Conservation (phyloP, 2,797 vertebrate species). For the Denticeps clupeoides region DNA sequence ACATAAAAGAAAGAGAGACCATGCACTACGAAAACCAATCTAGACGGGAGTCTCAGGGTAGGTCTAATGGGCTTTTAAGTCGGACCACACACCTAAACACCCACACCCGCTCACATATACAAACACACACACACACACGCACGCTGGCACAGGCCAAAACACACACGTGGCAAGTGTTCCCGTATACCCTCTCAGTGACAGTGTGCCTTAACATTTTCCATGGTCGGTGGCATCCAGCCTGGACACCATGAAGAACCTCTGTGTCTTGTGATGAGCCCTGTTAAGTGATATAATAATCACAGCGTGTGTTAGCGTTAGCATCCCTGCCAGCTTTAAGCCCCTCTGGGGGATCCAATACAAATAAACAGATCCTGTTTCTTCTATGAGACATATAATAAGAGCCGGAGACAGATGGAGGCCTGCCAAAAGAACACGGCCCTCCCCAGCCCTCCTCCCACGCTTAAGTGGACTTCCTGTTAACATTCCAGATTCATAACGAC, state of each 20-base stretch:
- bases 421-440: slow-evolving; percentile 16
- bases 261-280: slow-evolving; percentile 50
- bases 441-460: slow-evolving; percentile 9
- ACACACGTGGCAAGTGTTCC: slow-evolving; percentile 29
- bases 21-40: slow-evolving; percentile 33
- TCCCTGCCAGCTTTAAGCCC: slow-evolving; percentile 24
- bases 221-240: slow-evolving; percentile 30
- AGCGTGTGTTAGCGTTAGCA: slow-evolving; percentile 33
- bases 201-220: slow-evolving; percentile 36
- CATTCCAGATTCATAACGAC: slow-evolving; percentile 42
- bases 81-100: slow-evolving; percentile 50
- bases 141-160: slow-evolving; percentile 31
- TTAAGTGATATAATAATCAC: slow-evolving; percentile 54
- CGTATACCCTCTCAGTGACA: slow-evolving; percentile 28
- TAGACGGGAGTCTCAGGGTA: slow-evolving; percentile 32
- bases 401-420: slow-evolving; percentile 14
- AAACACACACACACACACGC: slow-evolving; percentile 10
- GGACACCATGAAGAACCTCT: slow-evolving; percentile 41
- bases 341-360: slow-evolving; percentile 34
- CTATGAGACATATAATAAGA: slow-evolving; percentile 41
- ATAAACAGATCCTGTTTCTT: slow-evolving; percentile 54
- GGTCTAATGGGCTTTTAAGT: slow-evolving; percentile 29
- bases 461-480: slow-evolving; percentile 45
- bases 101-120: slow-evolving; percentile 15
- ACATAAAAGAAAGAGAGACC: slow-evolving; percentile 9